Conservation (phyloP, 2,113 vertebrate species). For the Clarias magur region DNA sequence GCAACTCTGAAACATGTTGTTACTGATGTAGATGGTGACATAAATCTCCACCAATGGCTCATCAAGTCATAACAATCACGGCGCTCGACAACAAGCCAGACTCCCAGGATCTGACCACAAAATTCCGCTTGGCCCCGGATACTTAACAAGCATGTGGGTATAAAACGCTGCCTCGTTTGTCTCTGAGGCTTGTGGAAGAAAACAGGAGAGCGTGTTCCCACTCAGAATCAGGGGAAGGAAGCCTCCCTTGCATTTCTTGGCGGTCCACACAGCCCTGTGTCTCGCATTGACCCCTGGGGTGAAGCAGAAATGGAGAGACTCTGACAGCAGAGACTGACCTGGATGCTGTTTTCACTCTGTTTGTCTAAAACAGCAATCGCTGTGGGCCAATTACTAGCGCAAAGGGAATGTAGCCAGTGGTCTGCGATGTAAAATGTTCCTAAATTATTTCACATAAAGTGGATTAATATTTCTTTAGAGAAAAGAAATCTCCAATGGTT, state of each 20-base stretch:
- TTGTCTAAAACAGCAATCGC: conserved; percentile 40
- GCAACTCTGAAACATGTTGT: conserved; percentile 27
- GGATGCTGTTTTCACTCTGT: conserved; percentile 53
- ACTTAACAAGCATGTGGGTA: conserved; percentile 60
- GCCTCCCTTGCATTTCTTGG: conserved; percentile 76
- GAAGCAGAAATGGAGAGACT: conserved; percentile 42
- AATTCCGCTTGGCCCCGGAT: background rate
- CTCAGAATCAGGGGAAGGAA: conserved; percentile 66
- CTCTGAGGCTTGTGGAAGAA: conserved; percentile 54
- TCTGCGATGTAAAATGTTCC: conserved; percentile 29
- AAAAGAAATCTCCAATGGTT: background rate
- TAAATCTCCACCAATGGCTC: conserved; percentile 48
- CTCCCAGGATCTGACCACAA: conserved; percentile 41
- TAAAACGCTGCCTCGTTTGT: conserved; percentile 60
- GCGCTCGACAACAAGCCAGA: conserved; percentile 33
- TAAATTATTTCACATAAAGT: background rate
- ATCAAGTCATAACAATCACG: conserved; percentile 45
- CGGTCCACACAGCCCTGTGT: conserved; percentile 48
- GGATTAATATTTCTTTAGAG: background rate
- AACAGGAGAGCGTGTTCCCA: conserved; percentile 67
- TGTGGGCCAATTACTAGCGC: conserved; percentile 37
- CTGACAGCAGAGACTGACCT: conserved; percentile 51
- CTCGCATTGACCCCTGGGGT: conserved; percentile 41
- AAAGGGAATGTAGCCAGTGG: conserved; percentile 23
- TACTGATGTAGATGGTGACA: conserved; percentile 22